These are phyloP conservation scores for Ameiurus melas DNA, from an alignment of 2,113 vertebrate species.

Conservation along the genomic window DNA sequence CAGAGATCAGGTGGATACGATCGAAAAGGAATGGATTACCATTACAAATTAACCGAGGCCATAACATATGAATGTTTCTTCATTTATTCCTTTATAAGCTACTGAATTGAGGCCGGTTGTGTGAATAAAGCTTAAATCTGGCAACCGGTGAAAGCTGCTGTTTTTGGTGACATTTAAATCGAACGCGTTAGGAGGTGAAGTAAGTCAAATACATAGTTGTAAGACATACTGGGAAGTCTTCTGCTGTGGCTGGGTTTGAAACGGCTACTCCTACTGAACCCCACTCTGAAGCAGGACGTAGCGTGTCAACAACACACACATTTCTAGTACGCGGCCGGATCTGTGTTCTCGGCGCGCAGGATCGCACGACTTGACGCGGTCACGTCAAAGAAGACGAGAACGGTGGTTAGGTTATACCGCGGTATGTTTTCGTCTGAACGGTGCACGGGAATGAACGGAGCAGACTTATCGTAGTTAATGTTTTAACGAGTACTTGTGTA, in stretches of 20 bases:
- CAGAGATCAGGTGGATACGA: conserved; percentile 9
- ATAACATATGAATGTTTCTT: neutral
- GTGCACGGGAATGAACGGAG: neutral
- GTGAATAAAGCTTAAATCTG: neutral
- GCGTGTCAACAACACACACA: neutral
- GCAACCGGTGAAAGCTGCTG: neutral
- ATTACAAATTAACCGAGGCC: neutral
- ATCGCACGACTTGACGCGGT: too few relatives aligned
- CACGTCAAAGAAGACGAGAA: neutral
- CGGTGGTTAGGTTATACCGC: neutral
- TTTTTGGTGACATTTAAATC: neutral
- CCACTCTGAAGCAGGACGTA: neutral
- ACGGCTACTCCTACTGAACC: neutral
- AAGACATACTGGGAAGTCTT: neutral
- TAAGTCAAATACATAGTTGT: neutral
- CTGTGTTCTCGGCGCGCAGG: too few relatives aligned
- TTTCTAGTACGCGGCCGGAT: neutral
- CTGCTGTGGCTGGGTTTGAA: neutral
- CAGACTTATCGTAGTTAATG: neutral
- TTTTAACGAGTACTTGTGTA: too few relatives aligned
- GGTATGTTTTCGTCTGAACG: neutral
- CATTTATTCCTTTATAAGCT: neutral
- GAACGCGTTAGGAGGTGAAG: neutral
- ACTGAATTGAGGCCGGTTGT: neutral
- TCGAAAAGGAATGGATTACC: too few relatives aligned